Evolutionary conservation across 2,888 invertebrate genomes (phyloP).

Genomic region (Caenorhabditis doughertyi): DNA sequence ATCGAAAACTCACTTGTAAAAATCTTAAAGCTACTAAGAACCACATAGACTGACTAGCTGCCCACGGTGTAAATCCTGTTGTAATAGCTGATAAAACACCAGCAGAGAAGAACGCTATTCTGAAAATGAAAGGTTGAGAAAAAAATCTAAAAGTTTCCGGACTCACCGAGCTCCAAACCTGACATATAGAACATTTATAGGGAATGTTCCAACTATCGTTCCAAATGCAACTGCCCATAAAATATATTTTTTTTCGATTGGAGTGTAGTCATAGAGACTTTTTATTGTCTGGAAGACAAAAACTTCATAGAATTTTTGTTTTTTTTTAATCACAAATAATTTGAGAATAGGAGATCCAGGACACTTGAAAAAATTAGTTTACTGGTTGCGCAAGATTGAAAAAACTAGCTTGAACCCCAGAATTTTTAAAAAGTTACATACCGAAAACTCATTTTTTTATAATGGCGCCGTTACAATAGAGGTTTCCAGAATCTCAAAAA

Average conservation of each 20-base stretch:
- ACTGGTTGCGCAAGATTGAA: too few relatives aligned
- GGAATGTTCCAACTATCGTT: constrained; percentile 75
- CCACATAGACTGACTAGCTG: constrained; percentile 57
- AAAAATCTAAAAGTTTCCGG: neutral
- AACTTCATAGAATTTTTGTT: too few relatives aligned
- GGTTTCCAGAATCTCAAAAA: too few relatives aligned
- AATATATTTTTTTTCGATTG: constrained; percentile 71
- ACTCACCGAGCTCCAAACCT: constrained; percentile 73
- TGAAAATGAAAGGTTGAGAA: constrained; percentile 26
- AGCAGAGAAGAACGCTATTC: constrained; percentile 72
- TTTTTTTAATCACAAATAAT: too few relatives aligned
- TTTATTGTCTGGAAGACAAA: constrained; percentile 59
- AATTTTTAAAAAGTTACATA: too few relatives aligned
- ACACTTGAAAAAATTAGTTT: too few relatives aligned
- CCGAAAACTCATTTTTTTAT: too few relatives aligned
- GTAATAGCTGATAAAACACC: constrained; percentile 67
- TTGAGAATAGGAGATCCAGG: too few relatives aligned
- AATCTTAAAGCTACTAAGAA: constrained; percentile 66
- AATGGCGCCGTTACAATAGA: too few relatives aligned
- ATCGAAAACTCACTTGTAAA: constrained; percentile 63
- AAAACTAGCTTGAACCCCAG: too few relatives aligned
- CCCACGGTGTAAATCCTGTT: constrained; percentile 67
- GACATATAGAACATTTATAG: constrained; percentile 74
- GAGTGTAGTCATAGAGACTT: constrained; percentile 69
- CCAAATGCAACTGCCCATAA: constrained; percentile 77